Percentiles rank a stretch among this genome's conserved stretches.
Conservation (phyloP, 2,888 invertebrate species). For the Leptinotarsa peninsularis region DNA sequence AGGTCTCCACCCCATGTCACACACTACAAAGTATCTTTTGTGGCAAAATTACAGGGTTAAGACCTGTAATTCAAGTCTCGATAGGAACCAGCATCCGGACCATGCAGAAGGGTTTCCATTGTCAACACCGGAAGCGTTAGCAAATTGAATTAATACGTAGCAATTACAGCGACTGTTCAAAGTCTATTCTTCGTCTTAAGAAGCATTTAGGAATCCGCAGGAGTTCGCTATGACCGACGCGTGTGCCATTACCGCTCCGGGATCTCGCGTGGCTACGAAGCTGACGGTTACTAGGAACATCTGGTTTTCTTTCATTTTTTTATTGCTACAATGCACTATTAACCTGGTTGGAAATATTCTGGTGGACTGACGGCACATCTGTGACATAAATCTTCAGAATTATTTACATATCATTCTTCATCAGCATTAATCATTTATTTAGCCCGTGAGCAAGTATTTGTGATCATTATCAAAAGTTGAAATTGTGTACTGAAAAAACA, state of each 20-base stretch:
- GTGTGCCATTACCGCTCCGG: slow-evolving; percentile 63
- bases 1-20: slow-evolving; percentile 59
- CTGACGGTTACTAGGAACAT: slow-evolving; percentile 52
- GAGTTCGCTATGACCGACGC: slow-evolving; percentile 58
- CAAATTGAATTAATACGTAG: slow-evolving; percentile 68
- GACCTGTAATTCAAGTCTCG: slow-evolving; percentile 63
- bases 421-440: no score
- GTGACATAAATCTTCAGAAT: background rate
- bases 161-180: slow-evolving; percentile 60
- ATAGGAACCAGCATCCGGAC: slow-evolving; percentile 63
- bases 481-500: no score
- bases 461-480: no score
- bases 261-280: slow-evolving; percentile 61
- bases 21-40: slow-evolving; percentile 61
- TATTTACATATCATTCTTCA: background rate
- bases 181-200: slow-evolving; percentile 65
- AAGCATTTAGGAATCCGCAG: slow-evolving; percentile 64
- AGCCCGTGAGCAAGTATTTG: no score
- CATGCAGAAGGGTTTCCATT: slow-evolving; percentile 62
- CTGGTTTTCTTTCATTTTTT: slow-evolving; percentile 20
- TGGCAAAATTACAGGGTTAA: slow-evolving; percentile 65
- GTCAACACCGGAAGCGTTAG: slow-evolving; percentile 63
- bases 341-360: background rate
- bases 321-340: background rate
- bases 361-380: background rate